Percentiles rank a stretch among this genome's conserved stretches.
Evolutionary conservation across 2,113 vertebrate genomes (phyloP).

Genomic region (Elachura formosa): DNA sequence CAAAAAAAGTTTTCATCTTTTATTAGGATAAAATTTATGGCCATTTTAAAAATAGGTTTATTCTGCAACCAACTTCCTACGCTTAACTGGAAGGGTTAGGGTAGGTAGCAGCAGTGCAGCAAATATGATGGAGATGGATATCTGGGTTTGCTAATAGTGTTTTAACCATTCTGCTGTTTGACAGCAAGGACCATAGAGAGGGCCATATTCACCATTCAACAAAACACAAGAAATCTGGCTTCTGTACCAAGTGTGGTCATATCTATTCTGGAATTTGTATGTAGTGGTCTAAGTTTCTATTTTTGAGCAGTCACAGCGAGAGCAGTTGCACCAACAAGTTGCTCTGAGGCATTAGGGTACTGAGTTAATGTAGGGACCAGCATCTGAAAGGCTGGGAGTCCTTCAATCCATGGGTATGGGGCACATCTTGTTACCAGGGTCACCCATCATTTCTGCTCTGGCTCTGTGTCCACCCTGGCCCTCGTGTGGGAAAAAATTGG

Average conservation of each 20-base stretch:
- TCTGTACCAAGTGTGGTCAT: not conserved
- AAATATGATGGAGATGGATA: not conserved
- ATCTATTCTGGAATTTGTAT: not conserved
- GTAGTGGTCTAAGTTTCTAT: not conserved
- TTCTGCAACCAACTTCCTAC: not conserved
- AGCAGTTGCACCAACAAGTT: not conserved
- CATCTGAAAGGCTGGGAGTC: not conserved
- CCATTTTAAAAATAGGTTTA: not conserved
- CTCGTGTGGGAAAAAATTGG: not conserved
- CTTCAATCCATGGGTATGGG: not conserved
- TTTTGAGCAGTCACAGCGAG: not conserved
- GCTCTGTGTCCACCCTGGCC: not conserved
- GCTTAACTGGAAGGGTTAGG: not conserved
- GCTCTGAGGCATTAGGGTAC: not conserved
- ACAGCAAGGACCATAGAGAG: not conserved
- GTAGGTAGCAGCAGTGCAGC: not conserved
- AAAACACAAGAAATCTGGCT: not conserved
- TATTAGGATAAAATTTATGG: not conserved
- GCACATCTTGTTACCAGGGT: not conserved
- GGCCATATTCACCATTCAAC: not conserved
- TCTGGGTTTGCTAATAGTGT: not conserved
- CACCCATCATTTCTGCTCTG: not conserved
- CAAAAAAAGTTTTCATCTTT: not conserved
- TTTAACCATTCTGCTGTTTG: not conserved
- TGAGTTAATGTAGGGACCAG: not conserved